Percentiles rank a stretch among this genome's conserved stretches.
phyloP scores from a whole-genome alignment of 92 coral and sea anemone species.

The Metridium senile region DNA sequence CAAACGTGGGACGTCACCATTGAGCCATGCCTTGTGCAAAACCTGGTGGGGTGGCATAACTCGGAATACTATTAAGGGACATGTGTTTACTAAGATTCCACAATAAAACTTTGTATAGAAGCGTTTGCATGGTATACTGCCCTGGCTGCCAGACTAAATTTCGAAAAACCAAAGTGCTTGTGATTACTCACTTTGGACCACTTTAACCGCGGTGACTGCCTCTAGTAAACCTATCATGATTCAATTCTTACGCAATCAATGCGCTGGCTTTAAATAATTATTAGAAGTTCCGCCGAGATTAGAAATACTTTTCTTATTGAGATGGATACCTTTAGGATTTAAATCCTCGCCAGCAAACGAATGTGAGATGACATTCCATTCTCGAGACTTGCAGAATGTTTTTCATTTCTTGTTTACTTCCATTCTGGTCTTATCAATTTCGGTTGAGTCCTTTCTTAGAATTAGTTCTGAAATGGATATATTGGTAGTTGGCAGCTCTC shows the following conservation, averaged over 20 bases:
- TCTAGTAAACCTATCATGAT: too few species aligned
- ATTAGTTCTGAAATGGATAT: not conserved
- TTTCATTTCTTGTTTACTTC: conserved; percentile 5
- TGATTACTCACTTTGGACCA: too few species aligned
- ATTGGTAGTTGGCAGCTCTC: not conserved
- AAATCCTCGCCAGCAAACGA: conserved; percentile 6
- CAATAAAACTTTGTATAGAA: conserved; percentile 12
- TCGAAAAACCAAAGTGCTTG: too few species aligned
- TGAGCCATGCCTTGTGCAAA: not conserved
- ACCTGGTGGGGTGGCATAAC: conserved; percentile 21
- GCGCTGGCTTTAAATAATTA: not conserved
- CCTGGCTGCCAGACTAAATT: too few species aligned
- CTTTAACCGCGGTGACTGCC: too few species aligned
- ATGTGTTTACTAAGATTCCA: conserved; percentile 24
- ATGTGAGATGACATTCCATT: not conserved
- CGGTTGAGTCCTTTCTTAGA: not conserved
- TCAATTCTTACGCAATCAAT: too few species aligned
- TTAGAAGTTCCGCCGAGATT: not conserved
- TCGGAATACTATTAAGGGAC: conserved; percentile 22
- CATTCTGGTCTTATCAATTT: not conserved
- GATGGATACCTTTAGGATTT: conserved; percentile 7
- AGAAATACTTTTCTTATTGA: not conserved
- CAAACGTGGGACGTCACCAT: not conserved
- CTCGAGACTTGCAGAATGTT: not conserved
- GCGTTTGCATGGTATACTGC: too few species aligned